Evolutionary conservation across 2,888 invertebrate species (phyloP).

Genomic region (Rhagium mordax): DNA sequence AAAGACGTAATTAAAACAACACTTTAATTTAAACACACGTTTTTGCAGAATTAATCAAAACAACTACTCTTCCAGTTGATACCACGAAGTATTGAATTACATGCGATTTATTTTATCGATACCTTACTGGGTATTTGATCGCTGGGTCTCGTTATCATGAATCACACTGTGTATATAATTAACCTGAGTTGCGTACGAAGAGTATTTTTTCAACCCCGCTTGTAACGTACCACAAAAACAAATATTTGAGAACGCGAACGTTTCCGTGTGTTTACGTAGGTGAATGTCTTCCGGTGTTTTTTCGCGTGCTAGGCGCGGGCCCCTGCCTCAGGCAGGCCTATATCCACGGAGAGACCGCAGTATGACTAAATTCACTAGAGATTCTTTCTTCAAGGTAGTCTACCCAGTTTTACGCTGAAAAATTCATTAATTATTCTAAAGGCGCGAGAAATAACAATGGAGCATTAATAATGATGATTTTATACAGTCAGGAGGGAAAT

Average conservation of each 20-base stretch:
- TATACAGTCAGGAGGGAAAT: neutral
- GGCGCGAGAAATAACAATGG: conserved; percentile 48
- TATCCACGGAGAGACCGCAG: conserved; percentile 14
- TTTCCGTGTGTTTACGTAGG: conserved; percentile 10
- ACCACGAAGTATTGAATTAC: no score
- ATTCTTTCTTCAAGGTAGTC: conserved; percentile 41
- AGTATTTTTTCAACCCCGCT: no score
- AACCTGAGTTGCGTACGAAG: no score
- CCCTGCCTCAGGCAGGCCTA: conserved; percentile 19
- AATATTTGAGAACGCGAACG: neutral
- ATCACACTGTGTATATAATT: no score
- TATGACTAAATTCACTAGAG: conserved; percentile 19
- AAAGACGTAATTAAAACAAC: no score
- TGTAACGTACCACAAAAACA: neutral
- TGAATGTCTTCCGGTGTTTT: conserved; percentile 4
- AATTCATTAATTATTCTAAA: conserved; percentile 47
- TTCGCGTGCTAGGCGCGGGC: conserved; percentile 11
- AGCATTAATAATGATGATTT: conserved; percentile 43
- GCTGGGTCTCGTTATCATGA: no score
- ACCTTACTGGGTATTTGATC: no score
- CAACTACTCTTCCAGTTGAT: no score
- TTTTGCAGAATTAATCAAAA: no score
- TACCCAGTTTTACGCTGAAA: conserved; percentile 34
- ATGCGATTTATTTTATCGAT: no score
- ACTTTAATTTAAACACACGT: no score